Evolutionary conservation across 2,113 vertebrate species (phyloP).

Genomic region (Coracopsis vasa): DNA sequence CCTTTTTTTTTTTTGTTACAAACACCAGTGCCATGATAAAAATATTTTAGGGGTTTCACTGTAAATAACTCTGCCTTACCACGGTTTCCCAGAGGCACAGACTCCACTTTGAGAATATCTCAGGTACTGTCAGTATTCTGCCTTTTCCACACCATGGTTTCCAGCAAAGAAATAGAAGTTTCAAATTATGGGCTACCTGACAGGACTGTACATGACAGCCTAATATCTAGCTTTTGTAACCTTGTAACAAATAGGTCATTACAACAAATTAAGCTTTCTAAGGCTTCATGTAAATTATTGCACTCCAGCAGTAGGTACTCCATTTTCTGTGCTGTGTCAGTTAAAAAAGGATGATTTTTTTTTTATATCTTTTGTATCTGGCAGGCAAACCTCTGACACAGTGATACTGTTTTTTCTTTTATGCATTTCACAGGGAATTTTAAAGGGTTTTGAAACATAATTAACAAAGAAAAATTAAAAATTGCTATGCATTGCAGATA

Average conservation of each 20-base stretch:
- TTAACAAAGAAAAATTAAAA: not conserved
- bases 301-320: not conserved
- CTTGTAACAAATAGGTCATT: not conserved
- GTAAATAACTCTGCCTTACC: not conserved
- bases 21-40: rapidly evolving
- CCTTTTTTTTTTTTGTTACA: not conserved
- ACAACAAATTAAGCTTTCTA: not conserved
- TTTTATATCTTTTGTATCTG: not conserved
- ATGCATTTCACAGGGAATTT: not conserved
- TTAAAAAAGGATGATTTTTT: not conserved
- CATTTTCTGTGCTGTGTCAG: not conserved
- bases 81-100: not conserved
- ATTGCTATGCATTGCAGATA: not conserved
- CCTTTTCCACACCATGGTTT: not conserved
- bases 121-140: not conserved
- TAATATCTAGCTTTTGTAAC: not conserved
- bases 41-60: not conserved
- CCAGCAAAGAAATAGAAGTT: not conserved
- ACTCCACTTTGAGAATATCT: not conserved
- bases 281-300: not conserved
- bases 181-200: not conserved
- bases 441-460: not conserved
- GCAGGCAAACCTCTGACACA: not conserved
- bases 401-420: not conserved
- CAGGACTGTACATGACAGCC: not conserved